Percentiles rank a stretch among this genome's conserved stretches.
Conservation (phyloP, 2,797 vertebrate species). For the Sebastolobus altivelis region DNA sequence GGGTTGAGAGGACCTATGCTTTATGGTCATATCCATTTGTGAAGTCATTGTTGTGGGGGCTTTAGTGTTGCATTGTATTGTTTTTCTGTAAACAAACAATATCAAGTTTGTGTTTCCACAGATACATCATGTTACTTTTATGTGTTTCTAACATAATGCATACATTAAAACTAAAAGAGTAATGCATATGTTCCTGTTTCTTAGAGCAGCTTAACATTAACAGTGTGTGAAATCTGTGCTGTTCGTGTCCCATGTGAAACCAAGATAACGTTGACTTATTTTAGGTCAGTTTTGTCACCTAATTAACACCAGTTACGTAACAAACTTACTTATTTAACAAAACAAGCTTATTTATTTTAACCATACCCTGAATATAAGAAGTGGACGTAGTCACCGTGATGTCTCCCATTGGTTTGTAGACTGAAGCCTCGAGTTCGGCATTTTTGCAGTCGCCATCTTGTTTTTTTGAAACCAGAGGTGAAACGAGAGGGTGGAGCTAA, state of each 20-base stretch:
- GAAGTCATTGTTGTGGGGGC: slow-evolving; percentile 15
- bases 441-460: no score
- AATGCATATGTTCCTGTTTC: neutral
- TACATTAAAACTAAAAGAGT: neutral
- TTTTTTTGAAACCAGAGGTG: no score
- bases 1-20: slow-evolving; percentile 52
- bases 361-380: no score
- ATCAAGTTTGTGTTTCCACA: slow-evolving; percentile 3
- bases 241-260: neutral
- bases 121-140: neutral
- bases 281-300: neutral
- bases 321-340: no score
- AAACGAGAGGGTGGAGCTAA: no score
- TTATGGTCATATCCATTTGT: slow-evolving; percentile 27
- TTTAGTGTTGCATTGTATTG: neutral
- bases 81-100: slow-evolving; percentile 38
- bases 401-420: no score
- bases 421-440: no score
- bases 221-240: neutral
- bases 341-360: no score
- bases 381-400: no score
- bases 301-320: neutral
- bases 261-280: neutral
- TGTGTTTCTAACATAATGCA: neutral
- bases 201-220: neutral